Evolutionary conservation across 1,140 invertebrate species (phyloP), one percentile per base, ranked within the genome.

Genomic region (Streblospio benedicti): DNA sequence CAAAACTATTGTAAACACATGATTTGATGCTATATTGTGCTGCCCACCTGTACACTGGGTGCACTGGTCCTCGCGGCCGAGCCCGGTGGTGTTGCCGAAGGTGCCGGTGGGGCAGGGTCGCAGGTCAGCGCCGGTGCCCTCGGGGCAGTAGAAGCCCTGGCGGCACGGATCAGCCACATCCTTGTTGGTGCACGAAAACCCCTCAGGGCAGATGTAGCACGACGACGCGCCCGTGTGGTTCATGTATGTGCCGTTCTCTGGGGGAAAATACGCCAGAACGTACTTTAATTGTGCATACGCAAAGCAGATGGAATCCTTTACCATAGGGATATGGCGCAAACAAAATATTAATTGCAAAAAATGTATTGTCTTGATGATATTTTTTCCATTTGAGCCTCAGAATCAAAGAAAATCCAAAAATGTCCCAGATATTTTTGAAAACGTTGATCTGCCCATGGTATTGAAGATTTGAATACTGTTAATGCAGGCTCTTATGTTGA

Each of bases 141-240:
- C 60, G 5, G 74, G 74, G 54, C 74, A 76, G 57, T 71, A 76
- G 56, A 68, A 70, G 14, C 74, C 74, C 49, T 72, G 62, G 16
- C 58, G 63, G 67, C 73, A 75, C 44, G 65, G 61, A 43, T 74
- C 71, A 9, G 73, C 73, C 6, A 65, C 59, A 55, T 74, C 73
- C n/a, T 69, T 43, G 60, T 73, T 73, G 9, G 70, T 70, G 59
- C 73, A 75, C 51, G 74, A 75, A 59, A 70, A 70, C 41, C 74
- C 74, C 18, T 67, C 68, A 1, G 71, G 72, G 60, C 74, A 76
- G 32, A 73, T 49, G 23, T 72, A 72, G 30, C 72, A 74, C 2
- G 28, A 28, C 2, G 65, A 63, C 27, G 64, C 62, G 2, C 65
- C 64, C 6, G 64, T 62, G 28, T 61, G 41, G 43, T 70, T 60